Evolutionary conservation across 2,888 invertebrate species (phyloP).

Genomic region (Drosophila paramelanica): DNA sequence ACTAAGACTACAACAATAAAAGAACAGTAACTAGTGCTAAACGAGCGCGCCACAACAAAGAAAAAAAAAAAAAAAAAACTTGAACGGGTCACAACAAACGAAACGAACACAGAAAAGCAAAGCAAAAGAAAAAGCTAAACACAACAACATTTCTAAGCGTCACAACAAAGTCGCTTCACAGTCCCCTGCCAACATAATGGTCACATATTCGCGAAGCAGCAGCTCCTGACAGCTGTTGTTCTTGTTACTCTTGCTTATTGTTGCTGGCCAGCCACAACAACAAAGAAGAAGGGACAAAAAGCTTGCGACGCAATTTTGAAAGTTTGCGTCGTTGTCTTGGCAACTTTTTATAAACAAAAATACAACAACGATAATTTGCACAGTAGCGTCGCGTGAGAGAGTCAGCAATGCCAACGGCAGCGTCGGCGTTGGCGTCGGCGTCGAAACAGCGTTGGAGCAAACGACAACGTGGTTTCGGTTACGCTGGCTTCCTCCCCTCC

Average conservation of each 20-base stretch:
- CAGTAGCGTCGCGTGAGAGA: slow-evolving; percentile 41
- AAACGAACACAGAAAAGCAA: slow-evolving; percentile 30
- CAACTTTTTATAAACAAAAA: slow-evolving; percentile 69
- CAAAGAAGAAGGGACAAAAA: slow-evolving; percentile 32
- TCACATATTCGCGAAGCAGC: slow-evolving; percentile 12
- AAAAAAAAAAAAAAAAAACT: slow-evolving; percentile 29
- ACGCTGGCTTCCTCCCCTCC: slow-evolving; percentile 11
- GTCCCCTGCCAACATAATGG: slow-evolving; percentile 46
- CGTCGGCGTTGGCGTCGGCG: slow-evolving; percentile 4
- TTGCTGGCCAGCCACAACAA: slow-evolving; percentile 12
- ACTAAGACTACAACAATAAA: slow-evolving; percentile 47
- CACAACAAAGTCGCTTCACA: slow-evolving; percentile 36
- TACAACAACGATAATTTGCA: slow-evolving; percentile 49
- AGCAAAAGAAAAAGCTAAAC: slow-evolving; percentile 35
- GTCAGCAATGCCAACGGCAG: neutral
- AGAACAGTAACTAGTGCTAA: slow-evolving; percentile 27
- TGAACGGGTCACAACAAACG: slow-evolving; percentile 53
- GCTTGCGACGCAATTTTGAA: slow-evolving; percentile 77
- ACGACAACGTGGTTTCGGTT: slow-evolving; percentile 53
- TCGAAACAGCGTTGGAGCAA: slow-evolving; percentile 16
- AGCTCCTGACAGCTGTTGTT: slow-evolving; percentile 28
- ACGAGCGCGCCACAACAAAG: slow-evolving; percentile 76
- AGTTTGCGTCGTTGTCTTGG: slow-evolving; percentile 74
- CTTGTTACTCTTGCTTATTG: slow-evolving; percentile 18
- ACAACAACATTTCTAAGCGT: slow-evolving; percentile 30